Evolutionary conservation across 2,888 invertebrate genomes (phyloP), one percentile per base, ranked within the genome.

Genomic region (Xanthorhoe spadicearia): DNA sequence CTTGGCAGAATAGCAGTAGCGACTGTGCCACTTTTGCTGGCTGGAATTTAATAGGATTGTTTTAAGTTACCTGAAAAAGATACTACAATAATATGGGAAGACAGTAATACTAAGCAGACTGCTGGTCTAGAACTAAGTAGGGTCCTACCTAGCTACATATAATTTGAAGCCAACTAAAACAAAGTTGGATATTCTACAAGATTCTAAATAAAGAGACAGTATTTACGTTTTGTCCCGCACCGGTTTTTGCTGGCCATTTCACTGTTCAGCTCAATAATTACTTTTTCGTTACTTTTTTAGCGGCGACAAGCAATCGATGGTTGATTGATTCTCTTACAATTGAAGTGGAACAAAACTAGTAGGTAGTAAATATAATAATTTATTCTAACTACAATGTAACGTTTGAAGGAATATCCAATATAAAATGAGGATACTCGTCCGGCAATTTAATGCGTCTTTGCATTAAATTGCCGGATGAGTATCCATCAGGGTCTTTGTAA

Each of bases 1-100:
- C 98, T 86, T 98, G 98, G 90, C 97, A 96, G 94, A 98, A 97
- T 64, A 98, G 95, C 71, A 98, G 94, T 81, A 98, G 94, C 60
- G 97, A 96, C 81, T 97, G 97, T 32, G 97, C 96, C 66, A 98
- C 95, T 86, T 97, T 97, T 32, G 96, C 97, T 9, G 98, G 97
- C 97, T 98, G 93, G 0, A 84, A 83, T 38, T 5, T 15, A 48
- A 48, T 17, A 13, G 15, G 15, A 13, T 1, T 13, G 0, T 43
- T 43, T 13, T 2, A n/a, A 10, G 43, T 8, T 43, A 13, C 1
- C 43, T 1, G 46, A 2, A 5, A 5, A 13, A 0, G 32, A 32
- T 32, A 43, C 13, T 23, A 23, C 23, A 23, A 23, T 3, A 23
- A 23, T n/a, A n/a, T n/a, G 23, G 23, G 23, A 23, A 23, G 23